These are phyloP conservation scores for Chrysina gloriosa DNA, from an alignment of 2,888 invertebrate genomes.

Conservation along the genomic window DNA sequence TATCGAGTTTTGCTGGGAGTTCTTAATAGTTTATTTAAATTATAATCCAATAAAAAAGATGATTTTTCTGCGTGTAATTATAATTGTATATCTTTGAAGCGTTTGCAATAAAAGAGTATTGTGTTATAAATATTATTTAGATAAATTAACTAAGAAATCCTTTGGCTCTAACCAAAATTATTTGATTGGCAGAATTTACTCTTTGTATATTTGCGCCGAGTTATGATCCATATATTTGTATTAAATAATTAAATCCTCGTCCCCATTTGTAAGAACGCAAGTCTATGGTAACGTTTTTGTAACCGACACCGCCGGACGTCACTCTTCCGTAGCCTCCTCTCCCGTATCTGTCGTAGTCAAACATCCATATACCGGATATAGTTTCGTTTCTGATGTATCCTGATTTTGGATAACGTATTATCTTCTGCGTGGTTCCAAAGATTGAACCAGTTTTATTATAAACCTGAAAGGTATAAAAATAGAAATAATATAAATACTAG, in stretches of 20 bases:
- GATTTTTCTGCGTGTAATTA: no score
- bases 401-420: constrained; percentile 54
- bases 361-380: constrained; percentile 58
- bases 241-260: constrained; percentile 56
- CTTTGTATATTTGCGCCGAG: not conserved
- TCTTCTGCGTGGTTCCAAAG: constrained; percentile 45
- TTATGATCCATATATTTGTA: constrained; percentile 58
- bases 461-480: constrained; percentile 50
- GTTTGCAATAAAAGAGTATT: no score
- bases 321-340: constrained; percentile 56
- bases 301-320: constrained; percentile 57
- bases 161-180: no score
- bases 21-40: no score
- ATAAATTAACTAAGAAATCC: no score
- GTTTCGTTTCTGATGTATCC: constrained; percentile 58
- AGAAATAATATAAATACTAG: no score
- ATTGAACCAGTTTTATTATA: constrained; percentile 56
- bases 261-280: constrained; percentile 53
- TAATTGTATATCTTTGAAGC: no score
- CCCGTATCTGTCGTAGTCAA: constrained; percentile 57
- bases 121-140: no score
- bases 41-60: no score
- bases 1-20: no score
- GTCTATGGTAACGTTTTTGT: constrained; percentile 55
- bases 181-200: not conserved